These are phyloP conservation scores for Tanypteryx hageni DNA, from an alignment of 2,888 invertebrate species.

Conservation along the genomic window DNA sequence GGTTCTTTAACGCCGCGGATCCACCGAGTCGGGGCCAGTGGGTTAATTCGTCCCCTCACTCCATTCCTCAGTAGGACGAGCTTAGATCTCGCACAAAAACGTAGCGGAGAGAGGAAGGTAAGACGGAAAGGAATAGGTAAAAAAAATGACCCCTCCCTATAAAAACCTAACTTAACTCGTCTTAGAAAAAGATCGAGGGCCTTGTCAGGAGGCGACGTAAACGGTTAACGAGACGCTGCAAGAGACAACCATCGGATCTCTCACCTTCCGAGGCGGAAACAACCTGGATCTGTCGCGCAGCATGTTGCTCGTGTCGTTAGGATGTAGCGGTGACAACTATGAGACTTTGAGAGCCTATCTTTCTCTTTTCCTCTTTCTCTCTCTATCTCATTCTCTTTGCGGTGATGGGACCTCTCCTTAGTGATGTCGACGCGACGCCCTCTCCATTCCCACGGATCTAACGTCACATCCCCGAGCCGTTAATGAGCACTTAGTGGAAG, in stretches of 20 bases:
- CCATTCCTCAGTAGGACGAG: constrained; percentile 39
- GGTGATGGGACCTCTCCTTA: not conserved
- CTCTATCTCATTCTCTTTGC: not conserved
- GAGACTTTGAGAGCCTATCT: not conserved
- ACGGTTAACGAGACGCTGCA: constrained; percentile 47
- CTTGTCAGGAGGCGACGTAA: constrained; percentile 44
- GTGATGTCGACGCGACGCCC: not conserved
- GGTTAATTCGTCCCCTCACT: constrained; percentile 47
- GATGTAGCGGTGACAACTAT: constrained; percentile 53
- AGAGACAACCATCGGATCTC: constrained; percentile 44
- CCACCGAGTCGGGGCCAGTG: constrained; percentile 58
- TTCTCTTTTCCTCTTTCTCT: not conserved
- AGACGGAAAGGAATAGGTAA: not conserved
- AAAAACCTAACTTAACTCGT: constrained; percentile 42
- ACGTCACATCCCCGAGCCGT: not conserved
- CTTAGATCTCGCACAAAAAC: constrained; percentile 45
- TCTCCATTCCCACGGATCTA: constrained; percentile 40
- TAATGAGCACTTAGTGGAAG: not conserved
- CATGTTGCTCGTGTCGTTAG: constrained; percentile 44
- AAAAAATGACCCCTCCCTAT: not conserved
- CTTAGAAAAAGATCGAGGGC: constrained; percentile 28
- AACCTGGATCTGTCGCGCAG: constrained; percentile 61
- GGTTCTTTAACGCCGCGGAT: constrained; percentile 31
- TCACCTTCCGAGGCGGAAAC: constrained; percentile 55
- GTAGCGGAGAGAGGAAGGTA: not conserved